phyloP scores from a whole-genome alignment of 2,888 invertebrate genomes.

The Gryllus longicercus region DNA sequence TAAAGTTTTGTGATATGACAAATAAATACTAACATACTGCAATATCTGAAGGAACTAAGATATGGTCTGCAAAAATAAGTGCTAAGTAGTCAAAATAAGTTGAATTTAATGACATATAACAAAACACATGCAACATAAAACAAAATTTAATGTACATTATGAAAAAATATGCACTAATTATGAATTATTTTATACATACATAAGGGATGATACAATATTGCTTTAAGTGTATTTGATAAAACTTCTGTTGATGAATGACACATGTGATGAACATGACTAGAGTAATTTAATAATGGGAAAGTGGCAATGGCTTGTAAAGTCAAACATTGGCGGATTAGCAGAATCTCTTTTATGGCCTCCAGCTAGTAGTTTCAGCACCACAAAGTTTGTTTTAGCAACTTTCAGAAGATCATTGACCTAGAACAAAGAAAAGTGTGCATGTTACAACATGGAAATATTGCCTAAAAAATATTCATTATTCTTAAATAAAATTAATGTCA shows the following conservation, averaged over 20 bases:
- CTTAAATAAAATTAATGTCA: no score
- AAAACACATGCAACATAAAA: background rate
- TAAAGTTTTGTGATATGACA: no score
- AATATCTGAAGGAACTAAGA: no score
- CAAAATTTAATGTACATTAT: slow-evolving; percentile 18
- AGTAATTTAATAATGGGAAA: slow-evolving; percentile 82
- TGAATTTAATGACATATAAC: slow-evolving; percentile 11
- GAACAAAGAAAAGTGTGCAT: slow-evolving; percentile 42
- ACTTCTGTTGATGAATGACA: background rate
- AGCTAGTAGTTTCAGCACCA: slow-evolving; percentile 87
- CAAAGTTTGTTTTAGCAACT: slow-evolving; percentile 92
- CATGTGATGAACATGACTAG: slow-evolving; percentile 23
- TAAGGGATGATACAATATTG: background rate
- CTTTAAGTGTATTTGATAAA: background rate
- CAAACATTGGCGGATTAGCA: slow-evolving; percentile 81
- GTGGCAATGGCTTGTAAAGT: slow-evolving; percentile 82
- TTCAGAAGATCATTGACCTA: slow-evolving; percentile 78
- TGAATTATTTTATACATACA: slow-evolving; percentile 5
- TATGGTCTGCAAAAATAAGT: no score
- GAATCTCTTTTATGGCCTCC: slow-evolving; percentile 90
- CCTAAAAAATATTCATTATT: no score
- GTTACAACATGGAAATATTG: background rate
- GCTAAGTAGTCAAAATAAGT: no score
- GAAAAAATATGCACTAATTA: slow-evolving; percentile 20
- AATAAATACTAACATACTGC: no score